Percentiles rank a stretch among this genome's conserved stretches.
phyloP scores from a whole-genome alignment of 2,113 vertebrate species.

The Mesoclemmys tuberculata region DNA sequence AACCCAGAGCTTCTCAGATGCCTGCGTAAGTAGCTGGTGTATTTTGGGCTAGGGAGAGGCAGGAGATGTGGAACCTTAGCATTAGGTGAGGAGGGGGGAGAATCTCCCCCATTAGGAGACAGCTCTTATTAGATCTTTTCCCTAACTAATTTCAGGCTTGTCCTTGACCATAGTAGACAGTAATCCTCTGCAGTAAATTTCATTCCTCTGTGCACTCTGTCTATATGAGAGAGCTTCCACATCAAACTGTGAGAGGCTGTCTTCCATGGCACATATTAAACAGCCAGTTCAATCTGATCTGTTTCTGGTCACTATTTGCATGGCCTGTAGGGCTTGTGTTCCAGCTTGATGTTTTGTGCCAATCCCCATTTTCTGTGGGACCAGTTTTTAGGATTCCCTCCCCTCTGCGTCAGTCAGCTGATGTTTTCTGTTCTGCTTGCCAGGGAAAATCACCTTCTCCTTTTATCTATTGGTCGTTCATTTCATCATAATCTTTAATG shows the following conservation, averaged over 20 bases:
- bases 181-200: no score
- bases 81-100: accelerated
- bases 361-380: background rate
- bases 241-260: background rate
- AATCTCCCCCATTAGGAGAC: accelerated
- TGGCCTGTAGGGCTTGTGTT: background rate
- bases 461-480: background rate
- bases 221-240: background rate
- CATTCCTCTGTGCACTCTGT: no score
- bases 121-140: background rate
- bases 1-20: background rate
- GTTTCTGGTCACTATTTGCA: background rate
- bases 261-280: background rate
- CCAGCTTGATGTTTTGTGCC: background rate
- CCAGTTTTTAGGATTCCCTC: background rate
- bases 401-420: background rate
- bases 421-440: background rate
- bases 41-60: background rate
- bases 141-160: accelerated
- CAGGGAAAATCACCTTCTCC: background rate
- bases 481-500: no score
- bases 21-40: background rate
- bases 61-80: background rate
- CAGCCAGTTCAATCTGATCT: no score
- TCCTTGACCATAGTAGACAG: no score